Evolutionary conservation across 2,888 invertebrate species (phyloP), one percentile per base, ranked within the genome.

Genomic region (Sphinx pinastri): DNA sequence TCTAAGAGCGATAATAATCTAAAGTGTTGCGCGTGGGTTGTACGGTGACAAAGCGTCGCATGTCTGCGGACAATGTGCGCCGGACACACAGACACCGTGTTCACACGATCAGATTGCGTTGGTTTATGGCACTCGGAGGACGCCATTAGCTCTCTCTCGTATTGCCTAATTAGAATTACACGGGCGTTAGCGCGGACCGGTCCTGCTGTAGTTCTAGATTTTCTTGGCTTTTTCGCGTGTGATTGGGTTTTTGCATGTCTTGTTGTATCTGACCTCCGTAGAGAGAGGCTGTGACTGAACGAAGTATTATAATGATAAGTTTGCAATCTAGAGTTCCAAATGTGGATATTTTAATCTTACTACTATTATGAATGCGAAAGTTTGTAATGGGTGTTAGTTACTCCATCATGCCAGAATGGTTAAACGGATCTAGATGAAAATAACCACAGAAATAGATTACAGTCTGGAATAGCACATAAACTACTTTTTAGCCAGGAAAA

Each of bases 81-180:
- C 81, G 80, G 87, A 87, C 88, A 88, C 86, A 84, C 85, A 86
- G 88, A 85, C 88, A 86, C 75, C 86, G 90, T 91, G 92, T 92
- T 91, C 93, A 92, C 93, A 92, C 90, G 89, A 93, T 93, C 93
- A 87, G 93, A 93, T 93, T 91, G 88, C 81, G 83, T 80, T 88
- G 86, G 82, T 92, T 91, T 92, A 92, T 90, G 87, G 91, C 87
- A 85, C 84, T 85, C 84, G 80, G 77, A 76, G 80, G 78, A 81
- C 78, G 83, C 90, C 92, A 93, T 93, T 93, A 93, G 91, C 85
- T 84, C 81, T 81, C 85, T 86, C 86, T 86, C 86, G 88, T 87
- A 91, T 91, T 91, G 91, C 91, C 93, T 93, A 93, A 93, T 93
- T 93, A 93, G 92, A 92, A 91, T 88, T 90, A 91, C 90, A 88